Evolutionary conservation across 2,888 invertebrate species (phyloP).

Genomic region (Habrosyne pyritoides): DNA sequence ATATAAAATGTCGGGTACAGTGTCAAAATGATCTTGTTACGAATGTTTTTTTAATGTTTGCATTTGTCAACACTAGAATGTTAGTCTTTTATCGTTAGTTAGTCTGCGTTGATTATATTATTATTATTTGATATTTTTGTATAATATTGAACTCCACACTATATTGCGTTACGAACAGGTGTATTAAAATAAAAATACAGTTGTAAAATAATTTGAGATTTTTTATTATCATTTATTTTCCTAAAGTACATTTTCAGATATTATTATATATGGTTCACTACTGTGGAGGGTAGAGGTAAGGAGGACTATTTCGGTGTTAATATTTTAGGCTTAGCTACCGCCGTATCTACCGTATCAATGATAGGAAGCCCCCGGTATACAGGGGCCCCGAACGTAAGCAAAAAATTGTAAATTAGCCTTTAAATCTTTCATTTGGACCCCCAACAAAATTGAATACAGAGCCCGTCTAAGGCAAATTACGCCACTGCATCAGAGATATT

Average conservation of each 20-base stretch:
- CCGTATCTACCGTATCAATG: too few relatives aligned
- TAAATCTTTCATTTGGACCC: too few relatives aligned
- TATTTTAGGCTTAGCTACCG: too few relatives aligned
- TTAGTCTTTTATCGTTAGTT: constrained; percentile 56
- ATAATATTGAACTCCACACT: constrained; percentile 70
- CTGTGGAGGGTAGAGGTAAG: too few relatives aligned
- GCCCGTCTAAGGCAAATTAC: too few relatives aligned
- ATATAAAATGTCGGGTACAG: constrained; percentile 17
- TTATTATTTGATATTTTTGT: constrained; percentile 73
- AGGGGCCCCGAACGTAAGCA: too few relatives aligned
- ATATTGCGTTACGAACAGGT: constrained; percentile 76
- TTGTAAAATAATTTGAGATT: constrained; percentile 55
- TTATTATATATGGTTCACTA: too few relatives aligned
- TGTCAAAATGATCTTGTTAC: constrained; percentile 23
- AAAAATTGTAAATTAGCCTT: too few relatives aligned
- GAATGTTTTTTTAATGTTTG: constrained; percentile 45
- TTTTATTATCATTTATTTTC: constrained; percentile 31
- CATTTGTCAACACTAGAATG: constrained; percentile 55
- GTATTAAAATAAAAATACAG: constrained; percentile 77
- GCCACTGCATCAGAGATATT: too few relatives aligned
- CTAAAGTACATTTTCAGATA: background rate
- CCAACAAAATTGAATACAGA: too few relatives aligned
- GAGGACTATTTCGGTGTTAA: too few relatives aligned
- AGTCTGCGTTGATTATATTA: constrained; percentile 67
- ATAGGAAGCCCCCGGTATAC: too few relatives aligned